These are phyloP conservation scores for Polypedilum vanderplanki DNA, from an alignment of 1,140 invertebrate species.

Conservation along the genomic window DNA sequence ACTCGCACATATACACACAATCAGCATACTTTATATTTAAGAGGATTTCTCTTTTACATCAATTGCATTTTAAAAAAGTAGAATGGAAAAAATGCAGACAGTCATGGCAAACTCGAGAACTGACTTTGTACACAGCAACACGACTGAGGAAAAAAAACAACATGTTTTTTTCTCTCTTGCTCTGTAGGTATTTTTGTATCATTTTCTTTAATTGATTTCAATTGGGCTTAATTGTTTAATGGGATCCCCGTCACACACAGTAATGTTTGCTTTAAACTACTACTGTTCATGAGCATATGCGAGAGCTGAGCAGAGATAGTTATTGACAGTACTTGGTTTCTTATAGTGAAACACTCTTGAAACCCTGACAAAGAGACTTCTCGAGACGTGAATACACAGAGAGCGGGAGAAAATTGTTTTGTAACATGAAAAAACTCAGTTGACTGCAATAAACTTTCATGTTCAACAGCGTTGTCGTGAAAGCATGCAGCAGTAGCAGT, in stretches of 20 bases:
- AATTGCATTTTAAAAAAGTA: too few species aligned
- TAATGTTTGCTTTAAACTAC: too few species aligned
- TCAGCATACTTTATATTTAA: too few species aligned
- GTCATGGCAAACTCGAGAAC: too few species aligned
- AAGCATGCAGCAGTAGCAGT: background rate
- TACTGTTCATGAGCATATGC: too few species aligned
- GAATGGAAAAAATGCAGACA: too few species aligned
- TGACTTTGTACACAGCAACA: too few species aligned
- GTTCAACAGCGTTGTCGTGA: background rate
- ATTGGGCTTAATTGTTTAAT: conserved; percentile 28
- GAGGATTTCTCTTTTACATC: too few species aligned
- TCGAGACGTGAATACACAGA: background rate
- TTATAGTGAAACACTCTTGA: background rate
- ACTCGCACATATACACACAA: too few species aligned
- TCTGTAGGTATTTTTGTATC: conserved; percentile 25
- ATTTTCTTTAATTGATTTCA: conserved; percentile 29
- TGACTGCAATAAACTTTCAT: background rate
- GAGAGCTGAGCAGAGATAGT: background rate
- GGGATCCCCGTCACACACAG: conserved; percentile 1
- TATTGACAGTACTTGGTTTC: background rate
- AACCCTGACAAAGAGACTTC: background rate
- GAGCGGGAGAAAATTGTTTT: background rate
- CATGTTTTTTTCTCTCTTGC: background rate
- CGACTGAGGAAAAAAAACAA: background rate
- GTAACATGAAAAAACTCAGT: background rate